These are phyloP conservation scores for Rhombomys opimus DNA, from an alignment of 2,113 vertebrate species.

Conservation along the genomic window DNA sequence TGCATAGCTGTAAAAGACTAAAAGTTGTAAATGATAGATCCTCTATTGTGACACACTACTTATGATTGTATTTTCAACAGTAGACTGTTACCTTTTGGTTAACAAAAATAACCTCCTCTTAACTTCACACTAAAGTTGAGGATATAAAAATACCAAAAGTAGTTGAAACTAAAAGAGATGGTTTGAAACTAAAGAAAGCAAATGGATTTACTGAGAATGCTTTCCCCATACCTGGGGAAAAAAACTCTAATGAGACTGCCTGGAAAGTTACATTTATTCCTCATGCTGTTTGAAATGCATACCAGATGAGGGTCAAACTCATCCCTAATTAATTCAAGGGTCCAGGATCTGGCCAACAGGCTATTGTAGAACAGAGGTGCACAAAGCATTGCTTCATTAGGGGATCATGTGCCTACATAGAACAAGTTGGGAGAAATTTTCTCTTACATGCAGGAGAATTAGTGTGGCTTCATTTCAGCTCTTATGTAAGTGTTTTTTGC, in stretches of 20 bases:
- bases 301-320: neutral
- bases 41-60: slow-evolving; percentile 10
- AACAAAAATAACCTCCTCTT: slow-evolving; percentile 45
- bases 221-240: neutral
- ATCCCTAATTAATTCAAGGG: neutral
- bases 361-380: neutral
- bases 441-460: neutral
- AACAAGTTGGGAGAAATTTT: slow-evolving; percentile 9
- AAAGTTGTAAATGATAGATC: slow-evolving; percentile 28
- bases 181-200: neutral
- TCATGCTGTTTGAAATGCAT: neutral
- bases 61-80: slow-evolving; percentile 60
- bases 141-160: slow-evolving; percentile 38
- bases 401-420: neutral
- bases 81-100: neutral
- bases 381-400: neutral
- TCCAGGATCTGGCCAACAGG: neutral
- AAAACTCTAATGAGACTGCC: neutral
- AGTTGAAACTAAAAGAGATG: neutral
- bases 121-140: slow-evolving; percentile 1
- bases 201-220: neutral
- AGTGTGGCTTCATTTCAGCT: neutral
- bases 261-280: neutral
- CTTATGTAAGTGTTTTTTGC: neutral
- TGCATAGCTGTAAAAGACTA: neutral